A percentile compares a stretch with the other conserved stretches of the same genome.
Evolutionary conservation across 2,888 invertebrate genomes (phyloP).

Genomic region (Lithophane semibrunnea): DNA sequence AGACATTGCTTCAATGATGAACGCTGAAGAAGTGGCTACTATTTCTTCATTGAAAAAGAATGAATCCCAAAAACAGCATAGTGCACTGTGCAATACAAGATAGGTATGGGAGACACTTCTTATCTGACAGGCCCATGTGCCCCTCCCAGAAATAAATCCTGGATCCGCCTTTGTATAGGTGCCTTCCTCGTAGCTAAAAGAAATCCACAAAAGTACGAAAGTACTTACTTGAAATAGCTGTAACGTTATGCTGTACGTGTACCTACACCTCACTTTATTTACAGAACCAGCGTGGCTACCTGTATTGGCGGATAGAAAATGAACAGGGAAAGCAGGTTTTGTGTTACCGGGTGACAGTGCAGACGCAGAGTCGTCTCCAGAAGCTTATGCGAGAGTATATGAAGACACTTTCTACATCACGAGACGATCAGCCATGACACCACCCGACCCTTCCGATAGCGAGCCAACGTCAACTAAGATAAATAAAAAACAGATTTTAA

Average conservation of each 20-base stretch:
- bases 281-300: constrained; percentile 84
- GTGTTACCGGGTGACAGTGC: constrained; percentile 83
- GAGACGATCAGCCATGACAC: constrained; percentile 13
- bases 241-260: not conserved
- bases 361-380: constrained; percentile 81
- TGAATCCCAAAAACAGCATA: no score
- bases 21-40: no score
- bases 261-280: constrained; percentile 37
- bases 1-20: no score
- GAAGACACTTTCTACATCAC: not conserved
- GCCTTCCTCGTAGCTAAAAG: not conserved
- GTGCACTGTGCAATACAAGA: no score
- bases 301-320: constrained; percentile 83
- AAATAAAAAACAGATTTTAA: constrained; percentile 14
- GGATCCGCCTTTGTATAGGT: not conserved
- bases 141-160: no score
- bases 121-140: no score
- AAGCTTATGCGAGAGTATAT: constrained; percentile 73
- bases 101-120: no score
- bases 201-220: not conserved
- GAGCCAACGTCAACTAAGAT: not conserved
- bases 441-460: not conserved
- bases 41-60: no score
- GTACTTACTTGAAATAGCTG: not conserved
- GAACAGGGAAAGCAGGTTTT: constrained; percentile 78